Evolutionary conservation across 1,140 invertebrate species (phyloP).

Genomic region (Epicauta chinensis): DNA sequence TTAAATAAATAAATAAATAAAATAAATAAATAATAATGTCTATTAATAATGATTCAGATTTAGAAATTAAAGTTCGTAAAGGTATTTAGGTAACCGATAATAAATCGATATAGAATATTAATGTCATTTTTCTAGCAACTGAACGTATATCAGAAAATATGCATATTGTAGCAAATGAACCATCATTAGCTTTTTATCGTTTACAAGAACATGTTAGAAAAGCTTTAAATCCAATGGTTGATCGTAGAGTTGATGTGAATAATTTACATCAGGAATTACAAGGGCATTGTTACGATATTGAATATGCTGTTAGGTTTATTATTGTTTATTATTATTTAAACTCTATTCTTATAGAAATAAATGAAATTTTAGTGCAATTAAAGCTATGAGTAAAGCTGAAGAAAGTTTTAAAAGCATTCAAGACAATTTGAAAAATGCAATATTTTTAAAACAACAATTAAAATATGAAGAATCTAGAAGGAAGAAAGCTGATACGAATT

Average conservation of each 20-base stretch:
- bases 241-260: conserved; percentile 79
- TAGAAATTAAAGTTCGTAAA: conserved; percentile 67
- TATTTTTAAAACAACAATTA: conserved; percentile 91
- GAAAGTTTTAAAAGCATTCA: conserved; percentile 81
- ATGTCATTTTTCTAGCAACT: conserved; percentile 61
- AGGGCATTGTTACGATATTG: conserved; percentile 90
- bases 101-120: no score
- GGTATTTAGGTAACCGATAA: no score
- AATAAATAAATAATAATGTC: conserved; percentile 20
- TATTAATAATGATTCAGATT: conserved; percentile 51
- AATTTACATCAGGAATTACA: conserved; percentile 79
- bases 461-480: conserved; percentile 79
- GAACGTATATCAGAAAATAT: conserved; percentile 86
- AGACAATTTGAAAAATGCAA: conserved; percentile 84
- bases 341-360: background rate
- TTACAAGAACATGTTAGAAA: conserved; percentile 88
- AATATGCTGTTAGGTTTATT: conserved; percentile 78
- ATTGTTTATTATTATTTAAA: background rate
- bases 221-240: conserved; percentile 85
- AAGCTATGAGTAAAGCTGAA: conserved; percentile 74
- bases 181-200: conserved; percentile 84
- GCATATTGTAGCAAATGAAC: conserved; percentile 92
- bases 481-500: conserved; percentile 66
- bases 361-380: conserved; percentile 65
- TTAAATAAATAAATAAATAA: no score